These are phyloP conservation scores for Mystacornis crossleyi DNA, from an alignment of 2,113 vertebrate genomes.

Conservation along the genomic window DNA sequence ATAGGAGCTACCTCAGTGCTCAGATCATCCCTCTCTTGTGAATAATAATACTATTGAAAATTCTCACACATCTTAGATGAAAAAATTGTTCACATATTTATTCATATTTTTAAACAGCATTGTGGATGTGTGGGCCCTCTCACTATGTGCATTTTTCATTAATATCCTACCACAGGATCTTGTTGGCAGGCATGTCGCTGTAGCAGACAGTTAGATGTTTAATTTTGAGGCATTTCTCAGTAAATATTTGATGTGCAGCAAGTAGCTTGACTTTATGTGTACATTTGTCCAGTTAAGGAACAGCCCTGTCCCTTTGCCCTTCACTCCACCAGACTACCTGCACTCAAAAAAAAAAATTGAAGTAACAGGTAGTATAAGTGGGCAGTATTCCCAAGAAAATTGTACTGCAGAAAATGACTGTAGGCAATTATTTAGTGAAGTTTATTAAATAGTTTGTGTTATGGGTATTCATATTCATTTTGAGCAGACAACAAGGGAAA, in stretches of 20 bases:
- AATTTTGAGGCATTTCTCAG: constrained; percentile 8
- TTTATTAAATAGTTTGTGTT: background rate
- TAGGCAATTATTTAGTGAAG: background rate
- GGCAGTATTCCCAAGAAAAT: background rate
- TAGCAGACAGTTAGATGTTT: background rate
- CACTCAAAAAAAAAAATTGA: background rate
- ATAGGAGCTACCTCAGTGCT: background rate
- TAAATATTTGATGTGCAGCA: background rate
- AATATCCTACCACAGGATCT: background rate
- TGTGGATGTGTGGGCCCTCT: constrained; percentile 16
- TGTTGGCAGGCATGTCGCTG: background rate
- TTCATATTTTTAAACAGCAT: constrained; percentile 27
- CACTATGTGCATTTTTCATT: background rate
- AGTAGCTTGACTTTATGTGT: background rate
- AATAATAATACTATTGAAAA: background rate
- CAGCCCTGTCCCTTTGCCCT: background rate
- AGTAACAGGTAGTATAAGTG: background rate
- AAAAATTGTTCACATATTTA: constrained; percentile 21
- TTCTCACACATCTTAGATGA: background rate
- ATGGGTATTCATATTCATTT: background rate
- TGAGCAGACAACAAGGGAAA: background rate
- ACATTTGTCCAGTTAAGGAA: background rate
- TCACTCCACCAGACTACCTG: background rate
- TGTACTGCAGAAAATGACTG: background rate
- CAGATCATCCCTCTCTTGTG: background rate